A percentile compares a stretch with the other conserved stretches of the same genome.
phyloP scores from a whole-genome alignment of 2,888 invertebrate genomes.

The Plemyria rubiginata region DNA sequence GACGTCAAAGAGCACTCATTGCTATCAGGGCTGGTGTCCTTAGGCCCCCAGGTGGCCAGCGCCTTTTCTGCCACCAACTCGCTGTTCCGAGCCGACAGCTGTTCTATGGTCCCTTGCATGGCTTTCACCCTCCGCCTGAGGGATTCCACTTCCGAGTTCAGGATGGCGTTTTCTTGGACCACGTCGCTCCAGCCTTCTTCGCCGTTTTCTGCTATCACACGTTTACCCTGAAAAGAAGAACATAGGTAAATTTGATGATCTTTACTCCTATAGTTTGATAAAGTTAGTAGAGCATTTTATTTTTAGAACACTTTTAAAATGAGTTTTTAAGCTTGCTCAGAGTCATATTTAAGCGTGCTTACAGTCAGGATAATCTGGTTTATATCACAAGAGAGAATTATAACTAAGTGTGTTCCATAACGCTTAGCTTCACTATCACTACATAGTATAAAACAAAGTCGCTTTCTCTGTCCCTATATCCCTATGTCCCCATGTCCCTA shows the following conservation, averaged over 20 bases:
- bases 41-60: slow-evolving; percentile 85
- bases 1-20: slow-evolving; percentile 74
- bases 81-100: slow-evolving; percentile 92
- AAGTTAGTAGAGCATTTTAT: too few species aligned
- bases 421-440: too few species aligned
- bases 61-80: slow-evolving; percentile 92
- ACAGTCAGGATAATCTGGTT: not conserved
- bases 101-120: slow-evolving; percentile 96
- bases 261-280: not conserved
- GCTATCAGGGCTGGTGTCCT: slow-evolving; percentile 69
- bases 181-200: slow-evolving; percentile 96
- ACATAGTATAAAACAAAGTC: too few species aligned
- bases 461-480: too few species aligned
- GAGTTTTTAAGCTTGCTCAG: too few species aligned
- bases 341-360: slow-evolving; percentile 7
- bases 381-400: too few species aligned
- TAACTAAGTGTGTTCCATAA: too few species aligned
- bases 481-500: too few species aligned
- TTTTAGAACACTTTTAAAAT: not conserved
- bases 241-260: not conserved
- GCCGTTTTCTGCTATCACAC: slow-evolving; percentile 94
- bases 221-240: slow-evolving; percentile 88
- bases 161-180: slow-evolving; percentile 97
- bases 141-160: slow-evolving; percentile 94
- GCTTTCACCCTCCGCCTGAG: slow-evolving; percentile 95